Conservation (phyloP, 2,797 vertebrate species). For the Chiroxiphia lanceolata region DNA sequence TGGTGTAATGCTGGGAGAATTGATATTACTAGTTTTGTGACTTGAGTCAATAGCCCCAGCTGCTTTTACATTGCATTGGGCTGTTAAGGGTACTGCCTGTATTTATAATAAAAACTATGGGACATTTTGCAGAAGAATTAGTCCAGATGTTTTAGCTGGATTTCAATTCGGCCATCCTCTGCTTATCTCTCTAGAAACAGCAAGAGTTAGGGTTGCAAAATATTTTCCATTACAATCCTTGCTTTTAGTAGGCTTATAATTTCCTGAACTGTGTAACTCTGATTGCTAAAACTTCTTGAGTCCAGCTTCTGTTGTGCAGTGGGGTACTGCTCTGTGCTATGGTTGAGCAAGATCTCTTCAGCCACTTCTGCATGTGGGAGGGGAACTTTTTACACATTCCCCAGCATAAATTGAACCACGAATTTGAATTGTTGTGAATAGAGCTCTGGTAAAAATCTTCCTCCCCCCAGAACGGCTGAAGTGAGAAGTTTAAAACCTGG, state of each 20-base stretch:
- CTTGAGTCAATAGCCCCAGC: background rate
- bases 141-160: slow-evolving; percentile 20
- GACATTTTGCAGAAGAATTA: background rate
- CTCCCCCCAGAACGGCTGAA: background rate
- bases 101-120: background rate
- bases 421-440: background rate
- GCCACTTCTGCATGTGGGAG: background rate
- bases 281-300: slow-evolving; percentile 4
- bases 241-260: slow-evolving; percentile 8
- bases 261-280: background rate
- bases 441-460: background rate
- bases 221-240: slow-evolving; percentile 49
- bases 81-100: background rate
- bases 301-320: background rate
- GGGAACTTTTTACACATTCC: background rate
- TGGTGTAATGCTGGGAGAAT: background rate
- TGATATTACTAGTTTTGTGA: background rate
- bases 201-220: slow-evolving; percentile 37
- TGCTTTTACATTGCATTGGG: background rate
- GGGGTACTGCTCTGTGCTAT: background rate
- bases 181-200: slow-evolving; percentile 61
- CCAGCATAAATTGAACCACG: background rate
- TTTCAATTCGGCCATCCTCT: slow-evolving; percentile 12
- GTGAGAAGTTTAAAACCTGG: background rate
- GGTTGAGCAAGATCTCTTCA: slow-evolving; percentile 5